Evolutionary conservation across 2,888 invertebrate species (phyloP), one percentile per base, ranked within the genome.

Genomic region (Molorchus minor): DNA sequence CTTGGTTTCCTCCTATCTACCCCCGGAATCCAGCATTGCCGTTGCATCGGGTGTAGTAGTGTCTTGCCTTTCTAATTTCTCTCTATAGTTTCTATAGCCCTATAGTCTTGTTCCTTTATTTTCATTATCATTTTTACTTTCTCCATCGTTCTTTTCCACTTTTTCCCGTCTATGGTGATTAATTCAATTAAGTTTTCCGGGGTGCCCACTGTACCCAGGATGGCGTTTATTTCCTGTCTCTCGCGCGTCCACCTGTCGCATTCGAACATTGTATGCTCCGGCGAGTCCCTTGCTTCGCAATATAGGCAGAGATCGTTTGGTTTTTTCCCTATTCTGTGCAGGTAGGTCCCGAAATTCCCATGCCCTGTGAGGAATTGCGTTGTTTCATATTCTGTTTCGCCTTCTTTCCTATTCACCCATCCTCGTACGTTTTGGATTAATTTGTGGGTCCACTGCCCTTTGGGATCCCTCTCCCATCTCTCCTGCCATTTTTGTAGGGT

Each of bases 361-460:
- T 62, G 56, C 0, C 56, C 59, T 3, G 52, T 45, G 15, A 56
- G 17, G 2, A 38, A 17, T 25, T 62, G 59, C 1, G 56, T 61
- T 4, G 36, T 1, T n/a, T 21, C 52, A 20, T 45, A 47, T 13
- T 55, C 43, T n/a, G 46, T 7, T 12, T 44, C 25, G 16, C 54
- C 52, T 17, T 16, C 13, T 16, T 21, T 33, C 8, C 52, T 30
- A 7, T 29, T 38, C 13, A 35, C 8, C 58, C 56, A 61, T 2
- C 5, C 12, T 35, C n/a, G 13, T 3, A 62, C 20, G 5, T 59
- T 46, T n/a, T n/a, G 16, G 2, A 62, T 62, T 5, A 62, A 20
- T 0, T 2, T 12, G 36, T 29, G 49, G 2, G 58, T 45, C 53
- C 54, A 59, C 3, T 8, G 10, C 8, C 30, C 38, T 4, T 21